phyloP scores from a whole-genome alignment of 2,888 invertebrate species.

The Drosophila ustulata region DNA sequence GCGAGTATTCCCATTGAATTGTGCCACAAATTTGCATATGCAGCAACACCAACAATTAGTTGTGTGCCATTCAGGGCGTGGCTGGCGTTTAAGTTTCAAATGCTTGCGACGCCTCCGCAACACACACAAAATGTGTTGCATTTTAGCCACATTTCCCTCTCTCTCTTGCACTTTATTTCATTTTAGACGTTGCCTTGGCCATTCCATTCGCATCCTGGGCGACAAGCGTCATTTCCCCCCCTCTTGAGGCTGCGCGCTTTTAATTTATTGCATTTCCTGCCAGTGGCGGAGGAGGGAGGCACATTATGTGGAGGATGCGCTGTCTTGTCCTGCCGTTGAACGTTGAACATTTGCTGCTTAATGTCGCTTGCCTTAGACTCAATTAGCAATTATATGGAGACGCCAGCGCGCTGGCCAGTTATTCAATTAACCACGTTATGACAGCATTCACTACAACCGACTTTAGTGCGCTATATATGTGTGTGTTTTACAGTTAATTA shows the following conservation, averaged over 20 bases:
- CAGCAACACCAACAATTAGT: slow-evolving; percentile 2
- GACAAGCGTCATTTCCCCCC: slow-evolving; percentile 25
- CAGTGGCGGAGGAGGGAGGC: slow-evolving; percentile 10
- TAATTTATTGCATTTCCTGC: slow-evolving; percentile 67
- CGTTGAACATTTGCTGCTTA: slow-evolving; percentile 39
- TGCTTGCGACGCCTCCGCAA: slow-evolving; percentile 31
- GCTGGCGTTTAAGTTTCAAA: slow-evolving; percentile 60
- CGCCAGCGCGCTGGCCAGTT: slow-evolving; percentile 43
- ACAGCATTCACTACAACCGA: slow-evolving; percentile 29
- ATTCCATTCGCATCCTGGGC: slow-evolving; percentile 35
- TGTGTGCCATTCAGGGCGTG: slow-evolving; percentile 48
- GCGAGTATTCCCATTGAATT: not conserved
- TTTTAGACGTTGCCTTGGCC: slow-evolving; percentile 51
- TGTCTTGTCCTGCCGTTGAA: slow-evolving; percentile 19
- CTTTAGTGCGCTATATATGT: not conserved
- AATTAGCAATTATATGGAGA: slow-evolving; percentile 36
- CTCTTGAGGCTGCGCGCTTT: slow-evolving; percentile 24
- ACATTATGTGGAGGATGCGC: slow-evolving; percentile 3
- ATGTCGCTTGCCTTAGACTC: slow-evolving; percentile 30
- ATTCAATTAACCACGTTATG: slow-evolving; percentile 54
- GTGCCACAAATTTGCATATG: slow-evolving; percentile 18
- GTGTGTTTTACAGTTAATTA: slow-evolving; percentile 37
- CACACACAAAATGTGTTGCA: slow-evolving; percentile 34
- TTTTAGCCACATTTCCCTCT: slow-evolving; percentile 41
- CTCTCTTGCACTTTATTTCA: slow-evolving; percentile 47